Percentiles rank a stretch among this genome's conserved stretches.
phyloP scores from a whole-genome alignment of 2,888 invertebrate genomes.

The Corbicula japonica region DNA sequence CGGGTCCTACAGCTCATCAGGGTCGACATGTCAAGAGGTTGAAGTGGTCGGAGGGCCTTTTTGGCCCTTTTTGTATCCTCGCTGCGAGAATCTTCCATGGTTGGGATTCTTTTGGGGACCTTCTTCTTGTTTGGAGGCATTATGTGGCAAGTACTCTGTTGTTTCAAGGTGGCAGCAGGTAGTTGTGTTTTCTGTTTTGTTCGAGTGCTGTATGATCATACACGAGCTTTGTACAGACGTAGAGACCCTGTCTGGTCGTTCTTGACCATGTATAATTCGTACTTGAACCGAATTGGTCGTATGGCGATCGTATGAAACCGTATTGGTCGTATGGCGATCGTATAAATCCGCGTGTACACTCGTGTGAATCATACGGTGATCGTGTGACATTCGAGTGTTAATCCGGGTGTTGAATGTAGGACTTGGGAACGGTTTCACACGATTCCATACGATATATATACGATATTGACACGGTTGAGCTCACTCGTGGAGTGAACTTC shows the following conservation, averaged over 20 bases:
- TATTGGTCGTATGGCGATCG: no score
- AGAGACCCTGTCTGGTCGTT: slow-evolving; percentile 36
- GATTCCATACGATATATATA: no score
- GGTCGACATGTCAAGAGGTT: slow-evolving; percentile 45
- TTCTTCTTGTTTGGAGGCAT: slow-evolving; percentile 53
- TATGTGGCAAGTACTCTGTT: slow-evolving; percentile 36
- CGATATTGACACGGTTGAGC: no score
- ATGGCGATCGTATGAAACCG: no score
- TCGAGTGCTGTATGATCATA: no score
- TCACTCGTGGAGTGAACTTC: no score
- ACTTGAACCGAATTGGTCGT: no score
- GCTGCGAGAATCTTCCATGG: slow-evolving; percentile 41
- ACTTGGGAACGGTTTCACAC: no score
- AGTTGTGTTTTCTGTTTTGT: slow-evolving; percentile 43
- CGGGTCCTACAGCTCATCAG: slow-evolving; percentile 41
- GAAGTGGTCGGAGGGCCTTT: slow-evolving; percentile 45
- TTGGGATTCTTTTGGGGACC: slow-evolving; percentile 31
- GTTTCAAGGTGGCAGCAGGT: slow-evolving; percentile 30
- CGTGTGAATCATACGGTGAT: no score
- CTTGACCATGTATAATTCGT: slow-evolving; percentile 33
- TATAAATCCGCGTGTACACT: no score
- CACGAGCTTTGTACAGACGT: slow-evolving; percentile 32
- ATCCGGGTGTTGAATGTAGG: no score
- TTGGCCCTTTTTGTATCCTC: slow-evolving; percentile 39
- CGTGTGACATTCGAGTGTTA: no score